These are phyloP conservation scores for Epizoanthus fatuus DNA, from an alignment of 92 coral and sea anemone genomes.

Conservation along the genomic window DNA sequence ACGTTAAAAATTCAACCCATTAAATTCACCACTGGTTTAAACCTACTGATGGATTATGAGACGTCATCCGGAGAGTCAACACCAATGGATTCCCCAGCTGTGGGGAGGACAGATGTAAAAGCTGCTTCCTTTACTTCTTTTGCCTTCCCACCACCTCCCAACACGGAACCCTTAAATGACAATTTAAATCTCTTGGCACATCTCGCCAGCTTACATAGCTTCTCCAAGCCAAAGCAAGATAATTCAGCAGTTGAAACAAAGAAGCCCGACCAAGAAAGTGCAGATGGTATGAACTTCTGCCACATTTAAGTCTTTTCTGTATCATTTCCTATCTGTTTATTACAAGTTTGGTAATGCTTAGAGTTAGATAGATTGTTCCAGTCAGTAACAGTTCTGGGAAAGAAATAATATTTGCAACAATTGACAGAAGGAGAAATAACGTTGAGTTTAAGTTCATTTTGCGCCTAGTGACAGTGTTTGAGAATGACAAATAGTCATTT, in stretches of 20 bases:
- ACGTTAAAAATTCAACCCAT: slow-evolving; percentile 13
- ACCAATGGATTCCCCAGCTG: slow-evolving; percentile 33
- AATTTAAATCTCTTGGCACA: slow-evolving; percentile 54
- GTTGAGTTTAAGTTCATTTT: too few species aligned
- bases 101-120: slow-evolving; percentile 1
- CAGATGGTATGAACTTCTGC: slow-evolving; percentile 1
- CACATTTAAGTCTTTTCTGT: not conserved
- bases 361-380: too few species aligned
- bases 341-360: too few species aligned
- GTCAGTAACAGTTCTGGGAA: too few species aligned
- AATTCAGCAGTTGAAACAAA: slow-evolving; percentile 12
- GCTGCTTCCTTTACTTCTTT: not conserved
- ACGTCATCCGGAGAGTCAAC: slow-evolving; percentile 87
- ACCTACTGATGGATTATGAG: slow-evolving; percentile 84
- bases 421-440: too few species aligned
- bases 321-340: too few species aligned
- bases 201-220: slow-evolving; percentile 31
- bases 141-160: slow-evolving; percentile 31
- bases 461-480: too few species aligned
- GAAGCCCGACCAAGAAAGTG: not conserved
- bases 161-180: slow-evolving; percentile 20
- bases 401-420: too few species aligned
- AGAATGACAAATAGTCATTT: too few species aligned
- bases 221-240: not conserved
- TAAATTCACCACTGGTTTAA: slow-evolving; percentile 74